Conservation (phyloP, 2,113 vertebrate species). For the Dasyprocta punctata region DNA sequence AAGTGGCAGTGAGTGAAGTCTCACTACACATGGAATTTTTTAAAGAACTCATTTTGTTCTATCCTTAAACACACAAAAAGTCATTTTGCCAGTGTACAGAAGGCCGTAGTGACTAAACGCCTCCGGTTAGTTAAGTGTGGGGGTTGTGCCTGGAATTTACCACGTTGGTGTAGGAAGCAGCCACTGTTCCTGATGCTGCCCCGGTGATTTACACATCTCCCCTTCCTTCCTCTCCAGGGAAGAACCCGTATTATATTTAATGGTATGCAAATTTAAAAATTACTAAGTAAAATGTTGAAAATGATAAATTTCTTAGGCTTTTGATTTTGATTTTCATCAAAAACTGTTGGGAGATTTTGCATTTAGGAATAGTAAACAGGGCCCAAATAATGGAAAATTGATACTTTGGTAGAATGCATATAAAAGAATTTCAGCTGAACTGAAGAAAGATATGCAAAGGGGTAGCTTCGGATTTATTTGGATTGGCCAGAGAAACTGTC, state of each 20-base stretch:
- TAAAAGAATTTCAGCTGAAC: background rate
- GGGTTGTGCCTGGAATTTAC: background rate
- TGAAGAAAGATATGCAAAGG: slow-evolving; percentile 34
- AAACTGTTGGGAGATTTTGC: background rate
- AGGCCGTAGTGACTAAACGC: background rate
- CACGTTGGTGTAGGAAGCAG: background rate
- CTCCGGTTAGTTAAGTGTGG: background rate
- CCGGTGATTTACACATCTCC: background rate
- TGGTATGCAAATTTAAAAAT: background rate
- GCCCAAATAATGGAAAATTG: background rate
- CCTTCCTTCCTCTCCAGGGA: background rate
- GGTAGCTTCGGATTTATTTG: slow-evolving; percentile 58
- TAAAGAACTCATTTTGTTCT: background rate
- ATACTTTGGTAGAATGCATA: background rate
- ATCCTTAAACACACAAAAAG: background rate
- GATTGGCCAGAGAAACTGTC: slow-evolving; percentile 60
- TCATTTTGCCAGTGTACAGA: background rate
- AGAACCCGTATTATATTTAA: background rate
- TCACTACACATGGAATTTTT: background rate
- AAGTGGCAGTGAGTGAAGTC: background rate
- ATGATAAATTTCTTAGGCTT: background rate
- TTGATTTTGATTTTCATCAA: background rate
- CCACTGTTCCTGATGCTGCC: background rate
- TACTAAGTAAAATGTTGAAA: background rate
- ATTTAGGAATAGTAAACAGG: background rate